Conservation (phyloP, 2,797 vertebrate genomes). For the Gila robusta region DNA sequence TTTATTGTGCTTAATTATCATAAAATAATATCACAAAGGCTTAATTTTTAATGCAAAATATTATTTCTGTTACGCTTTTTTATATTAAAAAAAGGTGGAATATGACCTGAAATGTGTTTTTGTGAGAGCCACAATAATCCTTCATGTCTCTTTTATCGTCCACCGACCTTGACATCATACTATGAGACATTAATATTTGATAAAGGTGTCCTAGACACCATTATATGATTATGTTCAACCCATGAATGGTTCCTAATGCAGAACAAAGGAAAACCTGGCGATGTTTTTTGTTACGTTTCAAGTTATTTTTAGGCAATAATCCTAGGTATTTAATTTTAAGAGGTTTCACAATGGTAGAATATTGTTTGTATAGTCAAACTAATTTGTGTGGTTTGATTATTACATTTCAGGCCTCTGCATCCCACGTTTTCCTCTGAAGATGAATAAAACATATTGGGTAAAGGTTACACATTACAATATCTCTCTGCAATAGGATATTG, state of each 20-base stretch:
- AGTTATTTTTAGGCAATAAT: conserved; percentile 1
- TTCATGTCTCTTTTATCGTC: conserved; percentile 50
- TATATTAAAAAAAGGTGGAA: not conserved
- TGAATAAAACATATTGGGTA: conserved; percentile 52
- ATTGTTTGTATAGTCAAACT: not conserved
- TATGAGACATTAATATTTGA: conserved; percentile 70
- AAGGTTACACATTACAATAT: conserved; percentile 49
- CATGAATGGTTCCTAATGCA: not conserved
- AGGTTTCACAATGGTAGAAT: not conserved
- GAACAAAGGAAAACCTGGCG: conserved; percentile 3
- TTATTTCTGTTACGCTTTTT: not conserved
- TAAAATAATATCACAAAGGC: not conserved
- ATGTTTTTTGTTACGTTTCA: not conserved
- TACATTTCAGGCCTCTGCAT: not conserved
- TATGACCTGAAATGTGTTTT: not conserved
- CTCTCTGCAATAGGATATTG: conserved; percentile 42
- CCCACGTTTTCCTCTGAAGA: conserved; percentile 42
- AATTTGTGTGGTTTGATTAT: conserved; percentile 12
- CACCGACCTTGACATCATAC: conserved; percentile 71
- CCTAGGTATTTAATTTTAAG: conserved; percentile 15
- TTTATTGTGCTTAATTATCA: not conserved
- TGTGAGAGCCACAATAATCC: conserved; percentile 5
- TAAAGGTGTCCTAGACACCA: conserved; percentile 64
- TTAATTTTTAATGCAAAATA: not conserved
- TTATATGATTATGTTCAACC: conserved; percentile 52